Evolutionary conservation across 2,113 vertebrate genomes (phyloP).

Genomic region (Cyprinus carpio): DNA sequence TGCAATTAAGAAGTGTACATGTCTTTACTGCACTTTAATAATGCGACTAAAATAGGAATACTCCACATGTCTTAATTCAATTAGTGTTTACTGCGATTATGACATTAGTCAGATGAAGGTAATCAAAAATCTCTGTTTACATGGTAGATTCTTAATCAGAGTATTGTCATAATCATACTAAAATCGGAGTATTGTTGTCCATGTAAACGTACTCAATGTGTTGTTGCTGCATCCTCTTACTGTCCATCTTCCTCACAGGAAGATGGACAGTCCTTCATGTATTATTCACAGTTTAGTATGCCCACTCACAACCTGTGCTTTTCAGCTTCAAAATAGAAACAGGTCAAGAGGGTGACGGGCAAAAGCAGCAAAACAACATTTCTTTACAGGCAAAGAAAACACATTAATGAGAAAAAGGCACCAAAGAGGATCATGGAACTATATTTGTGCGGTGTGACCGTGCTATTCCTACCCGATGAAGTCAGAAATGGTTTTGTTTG

Average conservation of each 20-base stretch:
- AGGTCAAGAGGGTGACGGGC: background rate
- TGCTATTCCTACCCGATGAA: background rate
- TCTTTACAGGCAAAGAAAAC: slow-evolving; percentile 11
- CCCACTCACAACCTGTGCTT: slow-evolving; percentile 29
- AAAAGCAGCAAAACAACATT: slow-evolving; percentile 12
- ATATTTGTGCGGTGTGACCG: background rate
- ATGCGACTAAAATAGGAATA: too few relatives aligned
- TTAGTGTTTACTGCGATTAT: too few relatives aligned
- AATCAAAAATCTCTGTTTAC: too few relatives aligned
- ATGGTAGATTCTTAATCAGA: too few relatives aligned
- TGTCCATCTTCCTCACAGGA: slow-evolving; percentile 6
- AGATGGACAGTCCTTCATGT: slow-evolving; percentile 12
- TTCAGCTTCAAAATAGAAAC: slow-evolving; percentile 18
- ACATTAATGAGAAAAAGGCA: background rate
- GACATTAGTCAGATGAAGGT: too few relatives aligned
- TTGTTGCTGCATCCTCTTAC: background rate
- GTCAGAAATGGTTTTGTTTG: slow-evolving; percentile 24
- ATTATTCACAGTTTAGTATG: slow-evolving; percentile 15
- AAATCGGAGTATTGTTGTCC: too few relatives aligned
- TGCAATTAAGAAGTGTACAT: too few relatives aligned
- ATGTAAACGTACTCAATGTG: too few relatives aligned
- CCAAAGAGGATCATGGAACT: slow-evolving; percentile 22
- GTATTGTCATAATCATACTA: too few relatives aligned
- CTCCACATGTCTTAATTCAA: too few relatives aligned
- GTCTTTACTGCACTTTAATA: too few relatives aligned